Evolutionary conservation across 2,888 invertebrate species (phyloP), one percentile per base, ranked within the genome.

Genomic region (Beris chalybata): DNA sequence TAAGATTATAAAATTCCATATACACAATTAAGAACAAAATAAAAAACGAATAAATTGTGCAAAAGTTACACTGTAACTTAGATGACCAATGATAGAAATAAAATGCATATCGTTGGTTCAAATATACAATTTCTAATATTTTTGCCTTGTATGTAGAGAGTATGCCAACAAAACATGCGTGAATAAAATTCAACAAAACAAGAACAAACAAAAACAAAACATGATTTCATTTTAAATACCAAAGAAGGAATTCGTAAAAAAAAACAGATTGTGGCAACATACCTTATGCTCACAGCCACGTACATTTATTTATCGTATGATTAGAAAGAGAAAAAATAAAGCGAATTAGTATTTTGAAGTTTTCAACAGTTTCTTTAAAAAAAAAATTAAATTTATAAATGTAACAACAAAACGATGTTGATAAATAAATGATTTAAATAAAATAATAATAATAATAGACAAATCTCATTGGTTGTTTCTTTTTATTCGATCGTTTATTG

Each of bases 281-380:
- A 79, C 79, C 79, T 79, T 79, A 79, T 80, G 79, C 79, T 80
- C 80, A 80, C 79, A 65, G 57, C 58, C 65, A 65, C 65, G 57
- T 22, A 43, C 50, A 52, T 58, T 65, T 45, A 63, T 13, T 38
- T 63, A 15, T 11, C 30, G 61, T 50, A 50, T n/a, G 61, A 32
- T 61, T 29, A 61, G 7, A 57, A 58, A 57, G 47, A 65, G 44
- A 55, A 56, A 65, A 48, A 50, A 65, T 9, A 57, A 65, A 65
- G 31, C 44, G 47, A 64, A 64, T 64, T 54, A 64, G 50, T 61
- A 52, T 31, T 22, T 61, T 52, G n/a, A 6, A 45, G 7, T 32
- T 61, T 32, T 13, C 38, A 29, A 53, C n/a, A 30, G 22, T 50
- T 15, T 32, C 29, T 32, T 44, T 15, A 56, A 43, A 43, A 56